These are phyloP conservation scores for Motacilla tschutschensis DNA, from an alignment of 2,113 vertebrate species.

Conservation along the genomic window DNA sequence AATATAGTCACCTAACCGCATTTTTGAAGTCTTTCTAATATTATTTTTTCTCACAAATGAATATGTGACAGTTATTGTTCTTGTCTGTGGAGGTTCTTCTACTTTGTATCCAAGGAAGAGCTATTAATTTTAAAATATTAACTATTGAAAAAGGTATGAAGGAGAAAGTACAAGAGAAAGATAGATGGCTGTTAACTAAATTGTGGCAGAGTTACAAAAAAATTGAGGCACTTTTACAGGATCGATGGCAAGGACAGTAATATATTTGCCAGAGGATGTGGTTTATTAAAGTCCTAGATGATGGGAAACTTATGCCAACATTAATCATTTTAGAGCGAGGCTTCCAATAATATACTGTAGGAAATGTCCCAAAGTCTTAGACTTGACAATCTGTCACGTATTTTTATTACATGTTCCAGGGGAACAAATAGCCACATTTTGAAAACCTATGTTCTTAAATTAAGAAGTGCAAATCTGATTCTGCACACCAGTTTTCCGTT, in stretches of 20 bases:
- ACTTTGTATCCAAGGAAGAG: background rate
- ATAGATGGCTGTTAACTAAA: background rate
- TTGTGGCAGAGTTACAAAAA: background rate
- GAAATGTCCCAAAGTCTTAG: background rate
- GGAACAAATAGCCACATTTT: background rate
- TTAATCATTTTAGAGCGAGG: background rate
- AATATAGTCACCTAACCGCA: background rate
- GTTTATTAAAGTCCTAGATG: background rate
- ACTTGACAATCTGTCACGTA: background rate
- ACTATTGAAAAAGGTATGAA: background rate
- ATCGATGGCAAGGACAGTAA: background rate
- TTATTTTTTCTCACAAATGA: background rate
- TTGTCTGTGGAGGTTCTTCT: background rate
- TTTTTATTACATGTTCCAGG: background rate
- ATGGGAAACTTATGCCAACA: background rate
- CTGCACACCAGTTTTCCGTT: background rate
- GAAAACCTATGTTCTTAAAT: background rate
- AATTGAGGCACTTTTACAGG: background rate
- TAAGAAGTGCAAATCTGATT: constrained; percentile 10
- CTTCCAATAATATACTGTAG: background rate
- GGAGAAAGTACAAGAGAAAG: background rate
- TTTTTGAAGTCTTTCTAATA: background rate
- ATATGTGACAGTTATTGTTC: background rate
- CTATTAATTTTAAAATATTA: background rate
- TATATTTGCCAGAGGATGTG: background rate